Evolutionary conservation across 1,140 invertebrate species (phyloP).

Genomic region (Rhagoletis pomonella): DNA sequence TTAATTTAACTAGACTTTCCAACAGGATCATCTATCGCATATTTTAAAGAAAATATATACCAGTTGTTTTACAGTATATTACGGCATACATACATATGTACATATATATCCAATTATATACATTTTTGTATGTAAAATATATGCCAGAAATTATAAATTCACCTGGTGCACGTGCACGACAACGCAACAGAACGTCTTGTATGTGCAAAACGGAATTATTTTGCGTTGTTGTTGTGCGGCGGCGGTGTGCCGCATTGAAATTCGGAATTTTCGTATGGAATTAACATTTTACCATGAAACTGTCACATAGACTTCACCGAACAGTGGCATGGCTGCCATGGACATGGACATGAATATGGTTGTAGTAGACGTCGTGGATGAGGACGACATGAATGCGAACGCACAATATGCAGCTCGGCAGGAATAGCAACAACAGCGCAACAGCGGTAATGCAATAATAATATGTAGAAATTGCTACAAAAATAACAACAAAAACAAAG

Average conservation of each 20-base stretch:
- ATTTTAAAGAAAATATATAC: background rate
- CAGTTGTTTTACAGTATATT: background rate
- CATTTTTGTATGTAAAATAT: background rate
- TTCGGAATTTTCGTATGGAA: conserved; percentile 35
- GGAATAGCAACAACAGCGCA: background rate
- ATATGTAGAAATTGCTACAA: background rate
- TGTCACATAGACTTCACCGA: conserved; percentile 33
- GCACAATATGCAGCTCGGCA: background rate
- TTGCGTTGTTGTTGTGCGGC: background rate
- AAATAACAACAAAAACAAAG: background rate
- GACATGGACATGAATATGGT: background rate
- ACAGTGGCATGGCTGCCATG: background rate
- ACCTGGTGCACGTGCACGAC: conserved; percentile 28
- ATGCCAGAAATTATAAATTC: conserved; percentile 19
- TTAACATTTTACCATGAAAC: conserved; percentile 52
- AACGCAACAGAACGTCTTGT: background rate
- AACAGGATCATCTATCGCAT: background rate
- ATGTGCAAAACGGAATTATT: background rate
- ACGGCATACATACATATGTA: background rate
- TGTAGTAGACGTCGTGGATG: background rate
- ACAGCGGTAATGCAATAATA: background rate
- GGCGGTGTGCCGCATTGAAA: conserved; percentile 37
- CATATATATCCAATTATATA: background rate
- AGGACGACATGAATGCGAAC: background rate
- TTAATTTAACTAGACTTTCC: too few species aligned